Evolutionary conservation across 1,140 invertebrate species (phyloP), one percentile per base, ranked within the genome.

Genomic region (Ceratina australensis): DNA sequence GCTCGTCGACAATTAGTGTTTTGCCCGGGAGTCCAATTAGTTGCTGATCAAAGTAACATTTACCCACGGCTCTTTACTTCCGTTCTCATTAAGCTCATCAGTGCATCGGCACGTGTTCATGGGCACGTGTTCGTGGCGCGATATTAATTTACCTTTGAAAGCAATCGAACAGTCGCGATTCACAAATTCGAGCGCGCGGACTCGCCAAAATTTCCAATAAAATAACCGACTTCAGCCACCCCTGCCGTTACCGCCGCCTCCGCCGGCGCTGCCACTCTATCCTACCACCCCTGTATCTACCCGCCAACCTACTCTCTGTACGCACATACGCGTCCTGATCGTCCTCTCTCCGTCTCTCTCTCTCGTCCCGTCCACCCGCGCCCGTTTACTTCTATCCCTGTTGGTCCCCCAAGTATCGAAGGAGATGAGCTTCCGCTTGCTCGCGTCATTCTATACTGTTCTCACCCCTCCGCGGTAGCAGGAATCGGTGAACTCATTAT

Each of bases 401-500:
- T 73, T 47, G 13, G 47, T 63, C 12, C 26, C 0, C 13, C 18
- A 33, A 22, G 74, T 28, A 67, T 61, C 72, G 33, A n/a, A 24
- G n/a, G 65, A 67, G 56, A 69, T 66, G 22, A 64, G 64, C 24
- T 15, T 69, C 57, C 57, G 57, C 57, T 67, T 28, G 47, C 16
- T 61, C 28, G 56, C 66, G 8, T 77, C 74, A 71, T 77, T 28
- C 47, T 77, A 56, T 52, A 20, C 65, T 28, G 49, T 47, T 16
- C 75, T 63, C n/a, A n/a, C n/a, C n/a, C 76, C 65, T 57, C 49
- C 60, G 68, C 81, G 73, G 60, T 24, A 33, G 57, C 82, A 78
- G 82, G 82, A 89, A 89, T 89, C 89, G 86, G 81, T 87, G 89
- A 90, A 88, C 88, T 90, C 89, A 90, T 89, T 90, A 90, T 89